Conservation (phyloP, 1,140 invertebrate genomes). For the Leptonema lineaticorne region DNA sequence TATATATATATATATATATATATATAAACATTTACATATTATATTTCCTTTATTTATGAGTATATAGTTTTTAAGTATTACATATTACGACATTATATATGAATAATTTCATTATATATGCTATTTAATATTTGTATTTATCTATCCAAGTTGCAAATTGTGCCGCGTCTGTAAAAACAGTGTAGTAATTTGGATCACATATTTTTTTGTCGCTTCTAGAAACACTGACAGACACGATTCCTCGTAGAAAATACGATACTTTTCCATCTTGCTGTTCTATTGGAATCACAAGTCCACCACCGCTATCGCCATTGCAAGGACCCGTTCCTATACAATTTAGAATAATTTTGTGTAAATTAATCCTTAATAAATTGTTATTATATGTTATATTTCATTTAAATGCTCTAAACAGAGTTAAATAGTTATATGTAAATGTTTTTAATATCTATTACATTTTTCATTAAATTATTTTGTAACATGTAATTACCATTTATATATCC, state of each 20-base stretch:
- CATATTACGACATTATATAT: no score
- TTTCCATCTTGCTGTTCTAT: conserved; percentile 5
- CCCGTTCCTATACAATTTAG: conserved; percentile 11
- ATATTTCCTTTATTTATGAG: not conserved
- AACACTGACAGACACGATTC: conserved; percentile 21
- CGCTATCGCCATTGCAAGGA: conserved; percentile 28
- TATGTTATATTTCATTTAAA: not conserved
- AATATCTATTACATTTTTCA: not conserved
- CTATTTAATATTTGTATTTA: conserved; percentile 1
- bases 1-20: not conserved
- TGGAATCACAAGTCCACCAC: conserved; percentile 15
- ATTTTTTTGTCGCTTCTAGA: not conserved
- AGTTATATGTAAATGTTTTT: not conserved
- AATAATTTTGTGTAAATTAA: no score
- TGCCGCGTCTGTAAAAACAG: conserved; percentile 19
- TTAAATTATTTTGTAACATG: no score
- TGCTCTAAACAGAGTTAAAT: not conserved
- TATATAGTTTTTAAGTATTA: no score
- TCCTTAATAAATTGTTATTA: not conserved
- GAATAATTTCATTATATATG: no score
- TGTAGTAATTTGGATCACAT: conserved; percentile 20
- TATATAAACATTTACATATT: not conserved
- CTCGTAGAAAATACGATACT: conserved; percentile 17
- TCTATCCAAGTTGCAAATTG: conserved; percentile 23
- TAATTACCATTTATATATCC: not conserved